A percentile compares a stretch with the other conserved stretches of the same genome.
phyloP scores from a whole-genome alignment of 1,140 invertebrate genomes.

The Dreissena rostriformis region DNA sequence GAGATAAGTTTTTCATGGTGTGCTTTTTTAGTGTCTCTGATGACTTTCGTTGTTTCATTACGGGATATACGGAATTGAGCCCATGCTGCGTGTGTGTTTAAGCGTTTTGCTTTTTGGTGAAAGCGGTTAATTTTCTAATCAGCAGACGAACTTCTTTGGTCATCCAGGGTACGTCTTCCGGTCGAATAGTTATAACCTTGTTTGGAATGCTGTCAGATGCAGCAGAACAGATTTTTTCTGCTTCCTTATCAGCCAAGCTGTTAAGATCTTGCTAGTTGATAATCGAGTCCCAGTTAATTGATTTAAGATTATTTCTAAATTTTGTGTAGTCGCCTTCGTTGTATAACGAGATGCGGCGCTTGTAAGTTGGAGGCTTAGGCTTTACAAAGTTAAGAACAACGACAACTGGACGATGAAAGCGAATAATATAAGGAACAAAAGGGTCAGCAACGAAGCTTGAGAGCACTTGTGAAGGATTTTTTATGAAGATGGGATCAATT shows the following conservation, averaged over 20 bases:
- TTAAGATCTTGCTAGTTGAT: neutral
- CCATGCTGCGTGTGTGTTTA: constrained; percentile 1
- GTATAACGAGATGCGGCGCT: constrained; percentile 9
- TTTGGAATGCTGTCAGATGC: constrained; percentile 49
- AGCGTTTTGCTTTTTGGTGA: constrained; percentile 9
- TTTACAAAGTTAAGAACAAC: constrained; percentile 10
- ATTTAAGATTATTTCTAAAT: neutral
- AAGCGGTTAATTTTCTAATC: constrained; percentile 1
- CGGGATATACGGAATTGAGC: constrained; percentile 21
- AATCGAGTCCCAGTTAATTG: constrained; percentile 14
- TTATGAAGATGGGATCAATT: constrained; percentile 30
- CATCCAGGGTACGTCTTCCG: constrained; percentile 39
- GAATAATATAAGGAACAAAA: constrained; percentile 8
- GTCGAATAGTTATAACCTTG: constrained; percentile 38
- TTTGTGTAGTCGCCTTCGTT: neutral
- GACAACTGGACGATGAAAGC: constrained; percentile 30
- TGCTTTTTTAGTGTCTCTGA: neutral
- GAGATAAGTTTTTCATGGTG: neutral
- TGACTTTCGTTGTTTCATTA: constrained; percentile 10
- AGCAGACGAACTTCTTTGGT: constrained; percentile 1
- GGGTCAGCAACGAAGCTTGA: constrained; percentile 16
- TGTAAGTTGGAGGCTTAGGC: neutral
- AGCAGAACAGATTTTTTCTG: constrained; percentile 8
- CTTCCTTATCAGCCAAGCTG: neutral
- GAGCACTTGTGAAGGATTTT: constrained; percentile 7